phyloP scores from a whole-genome alignment of 1,140 invertebrate genomes.

The Phymastichus coffea region DNA sequence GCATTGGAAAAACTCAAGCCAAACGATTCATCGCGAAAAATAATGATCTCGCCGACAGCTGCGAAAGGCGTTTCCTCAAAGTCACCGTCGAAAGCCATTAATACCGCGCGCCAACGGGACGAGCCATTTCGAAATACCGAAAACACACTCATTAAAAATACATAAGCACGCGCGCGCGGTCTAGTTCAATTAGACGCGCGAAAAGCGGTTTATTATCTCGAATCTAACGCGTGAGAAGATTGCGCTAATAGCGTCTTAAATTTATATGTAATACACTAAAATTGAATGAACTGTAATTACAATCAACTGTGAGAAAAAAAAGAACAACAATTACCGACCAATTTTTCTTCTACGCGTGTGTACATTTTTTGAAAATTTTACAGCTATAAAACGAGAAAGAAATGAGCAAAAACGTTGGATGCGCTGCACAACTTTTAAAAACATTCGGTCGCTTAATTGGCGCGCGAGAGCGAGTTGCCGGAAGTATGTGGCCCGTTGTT shows the following conservation, averaged over 20 bases:
- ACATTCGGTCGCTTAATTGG: conserved; percentile 12
- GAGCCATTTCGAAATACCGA: neutral
- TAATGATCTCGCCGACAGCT: neutral
- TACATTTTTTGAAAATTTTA: too few species aligned
- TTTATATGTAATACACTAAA: conserved; percentile 12
- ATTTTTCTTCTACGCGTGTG: too few species aligned
- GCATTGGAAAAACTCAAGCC: neutral
- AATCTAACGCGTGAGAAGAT: conserved; percentile 14
- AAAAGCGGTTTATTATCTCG: conserved; percentile 24
- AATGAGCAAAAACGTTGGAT: too few species aligned
- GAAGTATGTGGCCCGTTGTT: conserved; percentile 4
- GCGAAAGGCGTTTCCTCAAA: neutral
- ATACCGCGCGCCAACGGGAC: neutral
- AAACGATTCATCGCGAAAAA: neutral
- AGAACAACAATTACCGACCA: too few species aligned
- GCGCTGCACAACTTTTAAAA: too few species aligned
- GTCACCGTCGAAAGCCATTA: neutral
- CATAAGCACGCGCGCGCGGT: neutral
- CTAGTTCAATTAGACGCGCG: conserved; percentile 12
- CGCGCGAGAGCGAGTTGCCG: neutral
- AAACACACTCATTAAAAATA: neutral
- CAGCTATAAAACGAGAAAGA: too few species aligned
- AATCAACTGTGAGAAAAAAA: neutral
- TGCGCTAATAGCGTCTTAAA: conserved; percentile 14
- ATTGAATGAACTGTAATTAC: neutral